A percentile compares a stretch with the other conserved stretches of the same genome.
Evolutionary conservation across 2,113 vertebrate genomes (phyloP).

Genomic region (Percopsis transmontana): DNA sequence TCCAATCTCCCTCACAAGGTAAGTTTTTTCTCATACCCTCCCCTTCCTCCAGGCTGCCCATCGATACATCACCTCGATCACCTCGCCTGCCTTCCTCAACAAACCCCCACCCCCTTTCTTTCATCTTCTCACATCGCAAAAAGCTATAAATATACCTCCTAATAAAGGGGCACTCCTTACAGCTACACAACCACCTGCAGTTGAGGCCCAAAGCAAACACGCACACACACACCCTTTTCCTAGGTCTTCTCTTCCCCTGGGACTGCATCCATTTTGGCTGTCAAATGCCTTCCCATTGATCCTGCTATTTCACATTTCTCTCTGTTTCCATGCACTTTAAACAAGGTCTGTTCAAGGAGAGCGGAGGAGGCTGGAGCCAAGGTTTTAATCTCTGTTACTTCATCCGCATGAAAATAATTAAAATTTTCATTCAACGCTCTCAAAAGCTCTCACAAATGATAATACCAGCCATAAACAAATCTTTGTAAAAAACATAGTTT

Average conservation of each 20-base stretch:
- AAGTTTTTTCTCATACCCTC: conserved; percentile 50
- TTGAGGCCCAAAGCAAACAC: neutral
- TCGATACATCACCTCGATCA: conserved; percentile 21
- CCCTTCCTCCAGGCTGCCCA: conserved; percentile 2
- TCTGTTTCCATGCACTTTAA: conserved; percentile 33
- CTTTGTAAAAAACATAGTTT: neutral
- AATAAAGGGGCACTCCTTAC: conserved; percentile 13
- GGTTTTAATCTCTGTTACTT: conserved; percentile 9
- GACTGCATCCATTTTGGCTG: conserved; percentile 31
- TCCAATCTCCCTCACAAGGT: conserved; percentile 32
- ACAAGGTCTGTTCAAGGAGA: conserved; percentile 31
- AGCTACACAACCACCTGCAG: conserved; percentile 2
- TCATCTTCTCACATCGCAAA: conserved; percentile 37
- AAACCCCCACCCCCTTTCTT: neutral
- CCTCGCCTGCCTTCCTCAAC: conserved; percentile 9
- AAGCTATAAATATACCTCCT: conserved; percentile 36
- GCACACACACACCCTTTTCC: neutral
- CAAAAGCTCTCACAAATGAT: neutral
- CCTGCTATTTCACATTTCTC: conserved; percentile 31
- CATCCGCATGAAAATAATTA: conserved; percentile 12
- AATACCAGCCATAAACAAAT: conserved; percentile 9
- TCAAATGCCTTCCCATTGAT: conserved; percentile 47
- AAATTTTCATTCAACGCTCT: neutral
- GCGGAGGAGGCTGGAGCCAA: conserved; percentile 3
- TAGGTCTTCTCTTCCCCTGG: neutral